Evolutionary conservation across 2,888 invertebrate species (phyloP), one percentile per base, ranked within the genome.

Genomic region (Drosophila lacicola): DNA sequence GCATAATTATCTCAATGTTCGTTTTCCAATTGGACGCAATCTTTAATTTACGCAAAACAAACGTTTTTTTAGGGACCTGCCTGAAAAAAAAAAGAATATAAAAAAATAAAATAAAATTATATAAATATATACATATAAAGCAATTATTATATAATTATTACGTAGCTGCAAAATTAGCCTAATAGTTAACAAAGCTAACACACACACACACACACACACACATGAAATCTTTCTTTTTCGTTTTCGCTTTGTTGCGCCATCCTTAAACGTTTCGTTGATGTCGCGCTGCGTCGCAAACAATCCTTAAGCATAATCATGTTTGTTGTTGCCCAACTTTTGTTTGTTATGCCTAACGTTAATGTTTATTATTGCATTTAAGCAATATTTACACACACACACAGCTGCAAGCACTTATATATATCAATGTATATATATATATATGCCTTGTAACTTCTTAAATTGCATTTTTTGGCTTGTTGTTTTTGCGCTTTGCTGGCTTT

Each of bases 271-370:
- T 69, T 67, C 36, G 58, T 41, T 62, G 14, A 42, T 70, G 57
- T 56, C 45, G 53, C 53, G 53, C 53, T 39, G 71, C 47, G 41
- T 50, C 42, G 47, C 14, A 39, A 2, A 45, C 29, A 41, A 56
- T 34, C 66, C 33, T 34, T 39, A 42, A 42, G 25, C 46, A 39
- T 44, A 74, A 69, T 49, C 57, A 41, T 61, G 57, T 67, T 63
- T 71, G 62, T 73, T 73, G 72, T 73, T 66, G 67, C 53, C 66
- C 34, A 56, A 60, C 36, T 55, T 70, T 62, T 58, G 61, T 69
- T 69, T 78, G 78, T 76, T 78, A 75, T 62, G 74, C 78, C 76
- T 62, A 75, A 68, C 45, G 67, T 77, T 73, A 49, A 50, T 53
- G 4, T 50, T 73, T 56, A 62, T 67, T 74, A 56, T 76, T 74